Base-by-base conservation (phyloP, 2,888 invertebrate genomes). In the Anoncus sp. region DNA sequence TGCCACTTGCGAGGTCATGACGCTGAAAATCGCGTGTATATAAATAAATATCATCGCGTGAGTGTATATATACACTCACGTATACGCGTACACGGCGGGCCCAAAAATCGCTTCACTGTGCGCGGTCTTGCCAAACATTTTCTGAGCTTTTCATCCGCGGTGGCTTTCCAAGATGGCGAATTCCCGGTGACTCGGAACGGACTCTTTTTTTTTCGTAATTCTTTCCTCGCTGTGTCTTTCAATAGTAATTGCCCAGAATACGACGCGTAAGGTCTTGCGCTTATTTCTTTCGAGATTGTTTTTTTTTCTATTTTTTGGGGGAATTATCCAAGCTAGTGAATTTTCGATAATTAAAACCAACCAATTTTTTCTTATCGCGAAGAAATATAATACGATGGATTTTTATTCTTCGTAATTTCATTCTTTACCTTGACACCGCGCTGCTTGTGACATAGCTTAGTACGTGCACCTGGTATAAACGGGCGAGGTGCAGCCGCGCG, bases 1-100 rank as follows among this genome's bases (percentile, higher is more conserved):
- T 77, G 78, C 77, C 73, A 47, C 76, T 45, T 60, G 40, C 76
- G 81, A 80, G 82, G 82, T 81, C 82, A 82, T 65, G 82, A 79
- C 74, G 76, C 70, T n/a, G 71, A 76, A 77, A 75, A 77, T 63
- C 67, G 69, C 73, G 75, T 70, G 73, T 75, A 76, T 71, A 40
- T 24, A 22, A 16, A 38, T 0, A 5, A 6, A n/a, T n/a, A n/a
- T n/a, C 18, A 59, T n/a, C 38, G 4, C 3, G 55, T n/a, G n/a
- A 31, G 31, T 31, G 5, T 31, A 31, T n/a, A n/a, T n/a, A n/a
- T n/a, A n/a, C n/a, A n/a, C n/a, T n/a, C n/a, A n/a, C n/a, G 31
- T 40, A 40, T 40, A 4, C 40, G n/a, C 12, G 40, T n/a, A n/a
- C n/a, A n/a, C n/a, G n/a, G n/a, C n/a, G n/a, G 63, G 16, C 55